Evolutionary conservation across 2,888 invertebrate species (phyloP), one percentile per base, ranked within the genome.

Genomic region (Helobdella robusta): DNA sequence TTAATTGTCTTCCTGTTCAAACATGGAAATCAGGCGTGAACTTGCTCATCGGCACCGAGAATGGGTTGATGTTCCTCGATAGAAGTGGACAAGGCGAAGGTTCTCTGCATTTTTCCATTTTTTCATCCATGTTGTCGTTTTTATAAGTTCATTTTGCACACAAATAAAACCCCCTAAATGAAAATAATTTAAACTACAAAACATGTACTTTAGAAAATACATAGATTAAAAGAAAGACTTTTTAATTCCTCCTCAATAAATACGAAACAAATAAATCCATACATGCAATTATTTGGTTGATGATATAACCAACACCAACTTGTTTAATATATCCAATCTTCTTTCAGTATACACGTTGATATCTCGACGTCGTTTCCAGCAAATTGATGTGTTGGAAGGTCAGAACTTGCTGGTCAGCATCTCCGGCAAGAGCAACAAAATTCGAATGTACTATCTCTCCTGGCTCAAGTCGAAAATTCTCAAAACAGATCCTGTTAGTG

Each of bases 361-460:
- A 80, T 95, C 91, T 72, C 85, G 98, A 77, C 86, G 98, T 77
- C 86, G 95, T 76, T 99, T 99, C 84, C 95, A 95, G 78, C 98
- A 99, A 82, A 98, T 99, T 97, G 97, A 98, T 83, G 98, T 98
- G 72, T 85, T 99, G 74, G 98, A 99, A 83, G 97, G 97, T 69
- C 98, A 99, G 82, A 99, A 99, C 81, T 99, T 99, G 77, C 86
- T 99, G 75, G 97, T 99, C 66, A 99, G 98, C 68, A 94, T 99
- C 77, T 95, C 94, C 59, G 98, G 98, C 65, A 94, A 97, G 83
- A 98, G 98, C 83, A 93, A 95, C 82, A 87, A 97, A 73, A 95
- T 99, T 68, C 86, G 98, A 62, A 98, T 99, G 5, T 99, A 98
- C 82, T 99, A 98, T 80, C 85, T 99, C 72, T 95, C 95, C 74